Evolutionary conservation across 2,888 invertebrate genomes (phyloP).

Genomic region (Eledona agricola): DNA sequence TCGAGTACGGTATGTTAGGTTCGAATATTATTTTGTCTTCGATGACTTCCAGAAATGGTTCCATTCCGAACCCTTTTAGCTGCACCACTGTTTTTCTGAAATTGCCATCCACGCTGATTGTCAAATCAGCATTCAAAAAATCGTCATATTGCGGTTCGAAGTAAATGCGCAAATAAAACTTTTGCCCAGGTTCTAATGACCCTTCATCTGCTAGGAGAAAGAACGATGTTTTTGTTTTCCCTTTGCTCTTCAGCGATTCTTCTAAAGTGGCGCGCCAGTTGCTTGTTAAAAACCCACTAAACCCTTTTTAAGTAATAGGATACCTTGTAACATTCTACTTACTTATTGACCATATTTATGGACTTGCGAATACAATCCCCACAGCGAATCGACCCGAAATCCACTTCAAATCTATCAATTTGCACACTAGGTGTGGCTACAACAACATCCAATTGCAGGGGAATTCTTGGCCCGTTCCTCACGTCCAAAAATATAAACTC

Average conservation of each 20-base stretch:
- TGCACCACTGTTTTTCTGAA: constrained; percentile 63
- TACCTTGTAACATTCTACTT: constrained; percentile 49
- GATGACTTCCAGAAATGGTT: constrained; percentile 65
- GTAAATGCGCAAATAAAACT: constrained; percentile 65
- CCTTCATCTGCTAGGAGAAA: constrained; percentile 61
- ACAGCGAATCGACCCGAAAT: constrained; percentile 69
- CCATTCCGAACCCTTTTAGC: constrained; percentile 66
- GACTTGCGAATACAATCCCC: constrained; percentile 68
- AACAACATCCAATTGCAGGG: constrained; percentile 66
- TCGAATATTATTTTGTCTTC: constrained; percentile 67
- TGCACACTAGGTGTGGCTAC: constrained; percentile 68
- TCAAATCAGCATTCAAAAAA: constrained; percentile 53
- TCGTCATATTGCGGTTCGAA: constrained; percentile 68
- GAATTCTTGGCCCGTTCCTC: constrained; percentile 67
- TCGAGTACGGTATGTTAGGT: constrained; percentile 71
- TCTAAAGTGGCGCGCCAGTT: constrained; percentile 66
- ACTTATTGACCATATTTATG: constrained; percentile 69
- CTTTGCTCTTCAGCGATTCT: constrained; percentile 50
- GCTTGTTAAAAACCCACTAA: constrained; percentile 66
- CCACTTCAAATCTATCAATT: constrained; percentile 61
- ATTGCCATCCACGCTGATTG: constrained; percentile 65
- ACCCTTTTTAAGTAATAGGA: constrained; percentile 10
- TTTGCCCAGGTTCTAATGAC: constrained; percentile 64
- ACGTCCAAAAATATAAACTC: constrained; percentile 54
- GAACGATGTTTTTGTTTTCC: constrained; percentile 43